A percentile compares a stretch with the other conserved stretches of the same genome.
Conservation (phyloP, 2,888 invertebrate species). For the Harpalus rubripes region DNA sequence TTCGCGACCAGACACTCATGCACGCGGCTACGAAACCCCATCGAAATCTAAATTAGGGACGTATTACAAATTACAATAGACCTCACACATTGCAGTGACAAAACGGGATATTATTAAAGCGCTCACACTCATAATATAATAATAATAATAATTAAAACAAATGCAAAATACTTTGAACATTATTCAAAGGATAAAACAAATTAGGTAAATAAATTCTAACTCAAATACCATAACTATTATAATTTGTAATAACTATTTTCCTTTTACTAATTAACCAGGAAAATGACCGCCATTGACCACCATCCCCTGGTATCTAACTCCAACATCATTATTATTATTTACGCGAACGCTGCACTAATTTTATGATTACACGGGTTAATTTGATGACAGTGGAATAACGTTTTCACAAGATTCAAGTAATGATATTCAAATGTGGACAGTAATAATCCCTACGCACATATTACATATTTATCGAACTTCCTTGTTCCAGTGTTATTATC, state of each 20-base stretch:
- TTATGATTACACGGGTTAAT: neutral
- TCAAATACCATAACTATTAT: neutral
- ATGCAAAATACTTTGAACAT: too few relatives aligned
- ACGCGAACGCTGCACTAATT: constrained; percentile 7
- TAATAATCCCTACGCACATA: constrained; percentile 1
- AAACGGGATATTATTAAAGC: too few relatives aligned
- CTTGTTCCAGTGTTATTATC: constrained; percentile 2
- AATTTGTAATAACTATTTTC: neutral
- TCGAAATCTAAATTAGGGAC: too few relatives aligned
- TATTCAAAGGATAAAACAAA: neutral
- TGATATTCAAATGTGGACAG: constrained; percentile 7
- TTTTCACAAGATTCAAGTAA: constrained; percentile 12
- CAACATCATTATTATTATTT: constrained; percentile 10
- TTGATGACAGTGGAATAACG: constrained; percentile 8
- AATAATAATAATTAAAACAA: too few relatives aligned
- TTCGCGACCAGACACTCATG: too few relatives aligned
- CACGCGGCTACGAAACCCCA: too few relatives aligned
- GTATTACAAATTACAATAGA: too few relatives aligned
- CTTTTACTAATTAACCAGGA: neutral
- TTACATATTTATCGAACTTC: constrained; percentile 13
- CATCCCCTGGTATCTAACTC: neutral
- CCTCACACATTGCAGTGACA: too few relatives aligned
- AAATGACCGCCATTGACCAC: neutral
- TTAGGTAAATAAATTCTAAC: neutral
- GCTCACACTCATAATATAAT: too few relatives aligned